These are phyloP conservation scores for Morpho deidamia DNA, from an alignment of 2,888 invertebrate genomes.

Conservation along the genomic window DNA sequence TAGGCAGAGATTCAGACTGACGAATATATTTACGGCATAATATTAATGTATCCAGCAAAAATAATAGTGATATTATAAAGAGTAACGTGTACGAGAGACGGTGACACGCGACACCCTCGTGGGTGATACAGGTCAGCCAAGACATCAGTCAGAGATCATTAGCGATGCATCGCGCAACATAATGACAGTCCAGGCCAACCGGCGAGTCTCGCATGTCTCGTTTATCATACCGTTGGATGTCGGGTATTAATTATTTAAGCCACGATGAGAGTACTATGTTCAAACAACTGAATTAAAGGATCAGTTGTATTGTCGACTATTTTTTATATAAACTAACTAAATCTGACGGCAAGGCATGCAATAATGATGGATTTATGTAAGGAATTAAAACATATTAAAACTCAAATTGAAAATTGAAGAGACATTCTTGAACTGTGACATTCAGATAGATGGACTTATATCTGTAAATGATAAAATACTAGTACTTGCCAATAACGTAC, in stretches of 20 bases:
- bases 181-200: constrained; percentile 16
- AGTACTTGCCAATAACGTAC: too few species aligned
- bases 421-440: too few species aligned
- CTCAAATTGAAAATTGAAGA: too few species aligned
- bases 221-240: constrained; percentile 17
- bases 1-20: too few species aligned
- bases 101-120: constrained; percentile 13
- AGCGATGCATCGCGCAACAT: constrained; percentile 19
- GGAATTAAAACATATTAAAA: too few species aligned
- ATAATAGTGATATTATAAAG: background rate
- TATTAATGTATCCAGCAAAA: too few species aligned
- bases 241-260: constrained; percentile 17
- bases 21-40: too few species aligned
- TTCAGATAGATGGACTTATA: too few species aligned
- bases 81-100: background rate
- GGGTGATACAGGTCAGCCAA: constrained; percentile 21
- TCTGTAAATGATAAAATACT: too few species aligned
- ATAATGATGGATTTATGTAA: too few species aligned
- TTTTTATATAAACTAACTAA: background rate
- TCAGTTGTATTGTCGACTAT: background rate
- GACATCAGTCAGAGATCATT: constrained; percentile 26
- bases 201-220: constrained; percentile 11
- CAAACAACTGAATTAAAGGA: constrained; percentile 14
- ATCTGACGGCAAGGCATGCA: too few species aligned
- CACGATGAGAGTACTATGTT: constrained; percentile 15